phyloP scores from a whole-genome alignment of 2,888 invertebrate genomes.

The Caenorhabditis becei region DNA sequence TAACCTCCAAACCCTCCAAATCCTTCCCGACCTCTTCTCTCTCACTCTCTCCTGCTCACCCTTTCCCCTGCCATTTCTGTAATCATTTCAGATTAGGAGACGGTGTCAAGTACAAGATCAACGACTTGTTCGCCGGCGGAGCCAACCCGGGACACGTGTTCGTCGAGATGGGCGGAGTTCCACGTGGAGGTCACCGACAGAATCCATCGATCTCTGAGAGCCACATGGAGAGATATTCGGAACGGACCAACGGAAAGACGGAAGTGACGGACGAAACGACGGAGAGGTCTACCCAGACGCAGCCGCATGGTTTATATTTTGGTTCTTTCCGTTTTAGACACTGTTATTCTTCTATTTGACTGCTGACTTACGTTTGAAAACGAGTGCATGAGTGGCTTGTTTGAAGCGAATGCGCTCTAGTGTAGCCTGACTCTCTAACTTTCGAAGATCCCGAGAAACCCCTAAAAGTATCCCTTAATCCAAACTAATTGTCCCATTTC shows the following conservation, averaged over 20 bases:
- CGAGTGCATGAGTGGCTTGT: slow-evolving; percentile 48
- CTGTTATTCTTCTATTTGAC: slow-evolving; percentile 7
- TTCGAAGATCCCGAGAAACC: background rate
- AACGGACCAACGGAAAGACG: background rate
- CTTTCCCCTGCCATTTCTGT: slow-evolving; percentile 43
- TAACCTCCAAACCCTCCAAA: background rate
- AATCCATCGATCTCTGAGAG: slow-evolving; percentile 6
- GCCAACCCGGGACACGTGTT: slow-evolving; percentile 26
- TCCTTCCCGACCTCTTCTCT: background rate
- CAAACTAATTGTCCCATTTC: too few relatives aligned
- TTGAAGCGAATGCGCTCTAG: background rate
- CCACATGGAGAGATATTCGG: slow-evolving; percentile 23
- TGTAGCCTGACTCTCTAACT: background rate
- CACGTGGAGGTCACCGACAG: background rate
- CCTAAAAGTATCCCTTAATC: too few relatives aligned
- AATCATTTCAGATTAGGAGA: slow-evolving; percentile 55
- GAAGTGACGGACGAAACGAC: slow-evolving; percentile 19
- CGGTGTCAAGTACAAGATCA: slow-evolving; percentile 47
- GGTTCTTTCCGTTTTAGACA: slow-evolving; percentile 24
- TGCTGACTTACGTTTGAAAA: slow-evolving; percentile 44
- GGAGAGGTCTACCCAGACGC: slow-evolving; percentile 22
- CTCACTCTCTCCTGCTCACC: slow-evolving; percentile 23
- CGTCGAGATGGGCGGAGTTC: slow-evolving; percentile 41
- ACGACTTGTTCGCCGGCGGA: slow-evolving; percentile 28
- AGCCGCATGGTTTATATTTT: slow-evolving; percentile 47